phyloP scores from a whole-genome alignment of 2,888 invertebrate genomes.

The Odontocerum albicorne region DNA sequence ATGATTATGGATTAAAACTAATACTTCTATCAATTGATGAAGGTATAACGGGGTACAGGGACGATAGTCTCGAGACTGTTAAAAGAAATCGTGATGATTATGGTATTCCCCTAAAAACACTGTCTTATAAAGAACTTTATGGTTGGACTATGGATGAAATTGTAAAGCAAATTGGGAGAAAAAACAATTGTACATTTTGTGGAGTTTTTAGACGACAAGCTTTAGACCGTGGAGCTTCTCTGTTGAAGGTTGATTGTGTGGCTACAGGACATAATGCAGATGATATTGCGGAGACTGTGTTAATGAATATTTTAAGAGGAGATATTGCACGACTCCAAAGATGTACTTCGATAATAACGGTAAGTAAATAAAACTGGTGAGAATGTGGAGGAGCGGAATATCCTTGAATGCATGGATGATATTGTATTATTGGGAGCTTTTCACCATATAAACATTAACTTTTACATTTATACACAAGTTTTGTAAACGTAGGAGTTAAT shows the following conservation, averaged over 20 bases:
- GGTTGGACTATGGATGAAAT: slow-evolving; percentile 99
- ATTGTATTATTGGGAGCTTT: too few relatives aligned
- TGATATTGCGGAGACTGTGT: slow-evolving; percentile 97
- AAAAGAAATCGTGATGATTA: slow-evolving; percentile 94
- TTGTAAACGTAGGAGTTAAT: too few relatives aligned
- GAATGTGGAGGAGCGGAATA: too few relatives aligned
- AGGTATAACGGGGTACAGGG: slow-evolving; percentile 94
- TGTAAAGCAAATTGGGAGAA: slow-evolving; percentile 80
- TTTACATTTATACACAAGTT: too few relatives aligned
- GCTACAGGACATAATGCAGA: slow-evolving; percentile 97
- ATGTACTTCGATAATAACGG: slow-evolving; percentile 89
- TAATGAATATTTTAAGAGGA: slow-evolving; percentile 97
- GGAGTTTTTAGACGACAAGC: slow-evolving; percentile 96
- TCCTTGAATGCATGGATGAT: too few relatives aligned
- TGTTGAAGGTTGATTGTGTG: slow-evolving; percentile 87
- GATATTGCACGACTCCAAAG: slow-evolving; percentile 92
- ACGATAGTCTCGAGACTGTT: slow-evolving; percentile 96
- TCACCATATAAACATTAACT: too few relatives aligned
- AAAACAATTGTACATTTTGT: slow-evolving; percentile 97
- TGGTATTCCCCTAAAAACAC: slow-evolving; percentile 87
- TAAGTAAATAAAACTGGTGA: slow-evolving; percentile 49
- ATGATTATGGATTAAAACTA: slow-evolving; percentile 88
- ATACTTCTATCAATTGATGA: slow-evolving; percentile 96
- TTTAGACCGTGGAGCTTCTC: slow-evolving; percentile 89
- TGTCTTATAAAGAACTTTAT: slow-evolving; percentile 96